Conservation (phyloP, 2,113 vertebrate genomes). For the Pan paniscus region DNA sequence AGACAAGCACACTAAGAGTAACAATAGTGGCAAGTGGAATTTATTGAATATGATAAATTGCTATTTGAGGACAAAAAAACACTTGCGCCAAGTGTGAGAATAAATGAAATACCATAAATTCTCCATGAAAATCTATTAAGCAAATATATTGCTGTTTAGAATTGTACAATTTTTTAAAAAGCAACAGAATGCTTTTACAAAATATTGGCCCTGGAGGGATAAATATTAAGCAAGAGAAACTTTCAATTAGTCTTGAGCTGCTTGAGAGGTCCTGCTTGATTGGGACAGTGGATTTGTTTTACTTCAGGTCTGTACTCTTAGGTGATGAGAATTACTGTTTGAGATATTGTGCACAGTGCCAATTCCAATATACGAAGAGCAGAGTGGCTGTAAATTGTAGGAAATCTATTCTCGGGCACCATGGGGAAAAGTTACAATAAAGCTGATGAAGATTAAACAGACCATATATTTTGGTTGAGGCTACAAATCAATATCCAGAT, state of each 20-base stretch:
- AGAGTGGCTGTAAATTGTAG: slow-evolving; percentile 60
- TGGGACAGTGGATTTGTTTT: slow-evolving; percentile 57
- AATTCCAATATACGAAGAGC: slow-evolving; percentile 61
- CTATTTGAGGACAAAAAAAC: slow-evolving; percentile 13
- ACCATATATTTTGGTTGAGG: slow-evolving; percentile 51
- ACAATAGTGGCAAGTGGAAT: neutral
- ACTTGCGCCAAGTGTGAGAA: neutral
- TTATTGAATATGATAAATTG: slow-evolving; percentile 7
- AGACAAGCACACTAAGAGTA: neutral
- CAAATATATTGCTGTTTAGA: neutral
- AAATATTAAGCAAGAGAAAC: slow-evolving; percentile 28
- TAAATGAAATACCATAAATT: slow-evolving; percentile 20
- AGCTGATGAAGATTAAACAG: slow-evolving; percentile 64
- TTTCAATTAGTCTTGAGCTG: slow-evolving; percentile 56
- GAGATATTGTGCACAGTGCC: slow-evolving; percentile 41
- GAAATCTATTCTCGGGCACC: slow-evolving; percentile 66
- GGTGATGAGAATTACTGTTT: slow-evolving; percentile 56
- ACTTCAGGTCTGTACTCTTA: slow-evolving; percentile 45
- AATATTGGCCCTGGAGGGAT: neutral
- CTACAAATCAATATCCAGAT: slow-evolving; percentile 53
- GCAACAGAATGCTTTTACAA: neutral
- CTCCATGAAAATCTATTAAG: neutral
- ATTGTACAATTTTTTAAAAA: neutral
- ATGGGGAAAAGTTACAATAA: slow-evolving; percentile 61
- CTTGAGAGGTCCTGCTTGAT: slow-evolving; percentile 18